These are phyloP conservation scores for Acanthornis magna DNA, from an alignment of 2,797 vertebrate species.

Conservation along the genomic window DNA sequence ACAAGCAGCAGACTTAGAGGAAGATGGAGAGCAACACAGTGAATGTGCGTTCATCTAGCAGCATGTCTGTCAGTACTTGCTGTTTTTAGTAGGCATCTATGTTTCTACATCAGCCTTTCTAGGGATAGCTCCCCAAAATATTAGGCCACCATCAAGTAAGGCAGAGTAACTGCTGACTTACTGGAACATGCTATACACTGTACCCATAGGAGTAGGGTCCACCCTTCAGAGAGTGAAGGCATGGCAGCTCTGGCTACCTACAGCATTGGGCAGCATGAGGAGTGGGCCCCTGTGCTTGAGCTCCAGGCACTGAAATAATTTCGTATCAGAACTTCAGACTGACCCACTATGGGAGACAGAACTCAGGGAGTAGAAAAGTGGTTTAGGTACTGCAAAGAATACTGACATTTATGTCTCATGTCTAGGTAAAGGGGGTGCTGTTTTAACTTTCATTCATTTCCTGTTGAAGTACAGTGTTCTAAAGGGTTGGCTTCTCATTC, in stretches of 20 bases:
- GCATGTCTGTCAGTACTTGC: rapidly evolving
- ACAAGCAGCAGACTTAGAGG: neutral
- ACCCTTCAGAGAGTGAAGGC: rapidly evolving
- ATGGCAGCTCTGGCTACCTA: neutral
- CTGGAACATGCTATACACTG: neutral
- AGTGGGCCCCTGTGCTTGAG: neutral
- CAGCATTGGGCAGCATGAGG: rapidly evolving
- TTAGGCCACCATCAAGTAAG: neutral
- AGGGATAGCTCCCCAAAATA: neutral
- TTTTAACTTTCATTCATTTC: neutral
- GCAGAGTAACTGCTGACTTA: neutral
- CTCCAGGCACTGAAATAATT: neutral
- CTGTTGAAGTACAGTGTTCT: neutral
- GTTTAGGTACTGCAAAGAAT: neutral
- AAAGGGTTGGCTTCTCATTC: neutral
- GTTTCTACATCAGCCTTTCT: neutral
- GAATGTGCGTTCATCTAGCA: neutral
- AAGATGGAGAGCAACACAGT: rapidly evolving
- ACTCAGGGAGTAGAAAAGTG: neutral
- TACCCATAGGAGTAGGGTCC: rapidly evolving
- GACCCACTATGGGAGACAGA: neutral
- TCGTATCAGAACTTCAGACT: neutral
- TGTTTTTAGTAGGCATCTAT: neutral
- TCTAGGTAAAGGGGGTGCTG: neutral
- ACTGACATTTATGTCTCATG: neutral